Base-by-base conservation (phyloP, 2,888 invertebrate species). In the Eugnorisma glareosa region DNA sequence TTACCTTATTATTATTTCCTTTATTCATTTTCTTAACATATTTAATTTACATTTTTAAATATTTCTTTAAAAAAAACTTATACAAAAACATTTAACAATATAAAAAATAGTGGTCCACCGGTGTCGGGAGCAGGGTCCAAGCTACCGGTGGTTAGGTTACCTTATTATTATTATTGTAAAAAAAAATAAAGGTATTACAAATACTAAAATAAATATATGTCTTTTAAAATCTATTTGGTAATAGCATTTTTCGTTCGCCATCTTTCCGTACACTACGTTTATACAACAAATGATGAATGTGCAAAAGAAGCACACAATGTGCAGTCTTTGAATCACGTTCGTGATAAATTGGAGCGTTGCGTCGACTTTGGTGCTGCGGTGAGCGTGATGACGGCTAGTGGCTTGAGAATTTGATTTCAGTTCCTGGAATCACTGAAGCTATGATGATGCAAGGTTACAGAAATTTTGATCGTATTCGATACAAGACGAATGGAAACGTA, bases 331-430 rank as follows among this genome's bases (percentile, higher is more conserved):
- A 35, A 63, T 63, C 48, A 66, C 54, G 64, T 69, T 15, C 67
- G 35, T 68, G 64, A 83, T 83, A 51, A 66, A 83, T 68, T 75
- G 75, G 43, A 48, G 35, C 63, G 37, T 45, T n/a, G 35, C 57
- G 35, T 67, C n/a, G 54, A 80, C 28, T 68, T 7, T 28, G 31
- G 15, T 31, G 37, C 48, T 61, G 63, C 51, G 48, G n/a, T n/a
- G 45, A 37, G 64, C 13, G 40, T 37, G 43, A 68, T 51, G 68
- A 80, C 64, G 57, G 80, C n/a, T n/a, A n/a, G n/a, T n/a, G n/a
- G n/a, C n/a, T n/a, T 24, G 57, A 51, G 48, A 83, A 83, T 76
- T 40, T 28, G 28, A 64, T 80, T 51, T 48, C 10, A 61, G 11
- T 51, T 64, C 35, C 35, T 35, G 5, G 11, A 61, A 21, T 61